A percentile compares a stretch with the other conserved stretches of the same genome.
These are phyloP conservation scores for Xenopus laevis DNA, from an alignment of 2,113 vertebrate species.

Conservation along the genomic window DNA sequence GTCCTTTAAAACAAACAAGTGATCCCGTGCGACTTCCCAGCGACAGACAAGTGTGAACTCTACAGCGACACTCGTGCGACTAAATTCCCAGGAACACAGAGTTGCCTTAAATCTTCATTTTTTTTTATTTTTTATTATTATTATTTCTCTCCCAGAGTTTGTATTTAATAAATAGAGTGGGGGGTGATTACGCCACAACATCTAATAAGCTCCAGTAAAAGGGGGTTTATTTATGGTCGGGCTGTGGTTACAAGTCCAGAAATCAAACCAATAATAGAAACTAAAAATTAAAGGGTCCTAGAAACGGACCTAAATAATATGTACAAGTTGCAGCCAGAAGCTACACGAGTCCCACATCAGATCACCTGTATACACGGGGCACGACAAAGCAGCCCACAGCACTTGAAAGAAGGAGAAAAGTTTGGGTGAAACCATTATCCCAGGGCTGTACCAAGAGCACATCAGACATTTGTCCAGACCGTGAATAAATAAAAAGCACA, in stretches of 20 bases:
- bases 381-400: neutral
- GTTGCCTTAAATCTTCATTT: neutral
- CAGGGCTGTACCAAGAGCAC: neutral
- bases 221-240: neutral
- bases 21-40: neutral
- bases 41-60: neutral
- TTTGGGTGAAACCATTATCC: conserved; percentile 9
- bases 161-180: neutral
- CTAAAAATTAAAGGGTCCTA: conserved; percentile 78
- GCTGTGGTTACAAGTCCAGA: conserved; percentile 46
- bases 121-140: too few species aligned
- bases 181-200: neutral
- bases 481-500: conserved; percentile 59
- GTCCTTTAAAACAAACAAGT: neutral
- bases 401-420: neutral
- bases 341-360: conserved; percentile 35
- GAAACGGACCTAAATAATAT: conserved; percentile 87
- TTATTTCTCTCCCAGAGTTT: neutral
- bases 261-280: conserved; percentile 74
- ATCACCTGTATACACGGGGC: neutral
- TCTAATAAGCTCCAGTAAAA: neutral
- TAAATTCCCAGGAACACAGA: neutral
- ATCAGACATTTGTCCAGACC: conserved; percentile 45
- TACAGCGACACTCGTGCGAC: neutral
- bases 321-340: conserved; percentile 74